Percentiles rank a stretch among this genome's conserved stretches.
phyloP scores from a whole-genome alignment of 2,888 invertebrate species.

The Limnephilus lunatus region DNA sequence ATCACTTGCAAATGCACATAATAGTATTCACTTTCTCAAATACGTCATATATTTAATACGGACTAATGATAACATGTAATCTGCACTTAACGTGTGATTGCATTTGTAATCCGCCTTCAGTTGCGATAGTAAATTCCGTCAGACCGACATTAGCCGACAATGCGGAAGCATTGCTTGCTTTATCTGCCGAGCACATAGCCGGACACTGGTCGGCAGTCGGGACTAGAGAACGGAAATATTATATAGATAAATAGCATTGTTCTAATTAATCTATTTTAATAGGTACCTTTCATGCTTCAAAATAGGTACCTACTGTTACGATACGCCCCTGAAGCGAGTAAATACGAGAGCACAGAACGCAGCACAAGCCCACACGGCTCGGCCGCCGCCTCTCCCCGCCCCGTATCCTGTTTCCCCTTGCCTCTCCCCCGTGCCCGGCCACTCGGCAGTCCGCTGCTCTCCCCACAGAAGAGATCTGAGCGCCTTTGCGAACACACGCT shows the following conservation, averaged over 20 bases:
- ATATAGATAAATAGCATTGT: neutral
- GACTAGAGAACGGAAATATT: neutral
- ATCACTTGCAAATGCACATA: neutral
- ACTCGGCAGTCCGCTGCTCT: too few species aligned
- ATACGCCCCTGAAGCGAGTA: too few species aligned
- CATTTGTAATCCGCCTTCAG: slow-evolving; percentile 3
- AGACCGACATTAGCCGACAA: slow-evolving; percentile 53
- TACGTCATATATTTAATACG: neutral
- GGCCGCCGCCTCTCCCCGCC: too few species aligned
- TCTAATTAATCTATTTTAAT: neutral
- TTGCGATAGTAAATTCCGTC: slow-evolving; percentile 33
- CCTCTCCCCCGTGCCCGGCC: too few species aligned
- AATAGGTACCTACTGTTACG: too few species aligned
- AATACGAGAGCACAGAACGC: too few species aligned
- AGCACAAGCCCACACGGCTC: too few species aligned
- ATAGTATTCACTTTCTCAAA: slow-evolving; percentile 8
- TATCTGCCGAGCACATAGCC: neutral
- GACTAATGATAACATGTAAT: neutral
- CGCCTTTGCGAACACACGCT: too few species aligned
- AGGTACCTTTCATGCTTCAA: neutral
- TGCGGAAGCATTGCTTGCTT: slow-evolving; percentile 56
- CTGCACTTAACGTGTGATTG: slow-evolving; percentile 27
- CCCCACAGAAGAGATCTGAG: too few species aligned
- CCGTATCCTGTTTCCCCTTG: too few species aligned
- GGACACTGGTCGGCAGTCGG: neutral